Conservation (phyloP, 2,888 invertebrate genomes). For the Lapara coniferarum region DNA sequence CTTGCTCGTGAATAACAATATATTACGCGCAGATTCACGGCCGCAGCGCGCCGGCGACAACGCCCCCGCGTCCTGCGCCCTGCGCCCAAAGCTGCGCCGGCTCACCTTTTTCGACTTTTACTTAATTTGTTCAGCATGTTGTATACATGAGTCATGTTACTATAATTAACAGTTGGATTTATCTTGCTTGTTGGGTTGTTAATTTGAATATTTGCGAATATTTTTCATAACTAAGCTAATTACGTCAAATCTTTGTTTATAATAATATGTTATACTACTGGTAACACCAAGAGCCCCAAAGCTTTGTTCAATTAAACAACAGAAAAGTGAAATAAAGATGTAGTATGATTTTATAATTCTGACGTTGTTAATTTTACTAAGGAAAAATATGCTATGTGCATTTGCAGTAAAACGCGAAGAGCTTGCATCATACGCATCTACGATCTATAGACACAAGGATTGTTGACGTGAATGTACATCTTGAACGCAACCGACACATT, state of each 20-base stretch:
- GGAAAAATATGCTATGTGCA: too few species aligned
- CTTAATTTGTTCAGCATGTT: slow-evolving; percentile 3
- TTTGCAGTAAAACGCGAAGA: too few species aligned
- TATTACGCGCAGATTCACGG: slow-evolving; percentile 66
- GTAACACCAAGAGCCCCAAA: not conserved
- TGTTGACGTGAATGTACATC: slow-evolving; percentile 5
- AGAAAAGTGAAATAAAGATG: too few species aligned
- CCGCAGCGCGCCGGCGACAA: slow-evolving; percentile 40
- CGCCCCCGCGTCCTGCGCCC: slow-evolving; percentile 42
- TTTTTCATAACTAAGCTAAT: slow-evolving; percentile 1
- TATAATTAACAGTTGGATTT: slow-evolving; percentile 2
- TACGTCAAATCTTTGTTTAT: not conserved
- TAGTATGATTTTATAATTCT: too few species aligned
- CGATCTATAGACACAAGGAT: not conserved
- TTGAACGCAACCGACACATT: slow-evolving; percentile 5
- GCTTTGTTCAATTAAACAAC: not conserved
- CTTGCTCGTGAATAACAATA: slow-evolving; percentile 70
- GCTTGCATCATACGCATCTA: not conserved
- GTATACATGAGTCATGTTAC: slow-evolving; percentile 1
- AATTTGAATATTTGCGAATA: not conserved
- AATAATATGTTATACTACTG: not conserved
- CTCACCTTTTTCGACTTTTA: slow-evolving; percentile 35
- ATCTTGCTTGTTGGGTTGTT: not conserved
- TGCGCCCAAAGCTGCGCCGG: slow-evolving; percentile 32
- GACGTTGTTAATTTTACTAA: too few species aligned